Conservation (phyloP, 2,797 vertebrate genomes). For the Aeoliscus strigatus region DNA sequence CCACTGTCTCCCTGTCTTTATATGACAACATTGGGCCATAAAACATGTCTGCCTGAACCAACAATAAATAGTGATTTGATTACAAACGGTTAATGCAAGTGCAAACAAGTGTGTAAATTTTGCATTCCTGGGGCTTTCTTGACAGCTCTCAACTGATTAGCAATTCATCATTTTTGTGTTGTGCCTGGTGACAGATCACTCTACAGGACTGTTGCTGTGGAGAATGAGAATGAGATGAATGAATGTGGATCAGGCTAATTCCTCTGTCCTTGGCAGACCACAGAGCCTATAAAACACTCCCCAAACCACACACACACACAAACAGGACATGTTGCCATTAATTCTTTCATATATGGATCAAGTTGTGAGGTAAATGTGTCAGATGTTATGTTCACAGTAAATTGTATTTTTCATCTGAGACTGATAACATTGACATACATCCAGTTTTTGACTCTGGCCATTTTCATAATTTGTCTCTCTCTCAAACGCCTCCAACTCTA, state of each 20-base stretch:
- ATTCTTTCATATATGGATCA: too few relatives aligned
- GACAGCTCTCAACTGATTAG: constrained; percentile 80
- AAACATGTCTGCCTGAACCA: constrained; percentile 60
- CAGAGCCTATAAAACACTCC: constrained; percentile 65
- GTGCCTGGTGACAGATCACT: constrained; percentile 69
- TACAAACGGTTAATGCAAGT: constrained; percentile 76
- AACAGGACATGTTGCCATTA: too few relatives aligned
- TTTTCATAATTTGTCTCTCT: too few relatives aligned
- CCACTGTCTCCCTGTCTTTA: constrained; percentile 45
- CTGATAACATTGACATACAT: too few relatives aligned
- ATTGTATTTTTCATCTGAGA: too few relatives aligned
- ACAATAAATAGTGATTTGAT: constrained; percentile 77
- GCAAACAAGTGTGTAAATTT: constrained; percentile 74
- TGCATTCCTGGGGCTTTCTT: constrained; percentile 71
- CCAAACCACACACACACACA: constrained; percentile 49
- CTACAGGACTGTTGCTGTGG: constrained; percentile 62
- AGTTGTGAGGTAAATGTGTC: too few relatives aligned
- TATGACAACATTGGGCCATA: constrained; percentile 53
- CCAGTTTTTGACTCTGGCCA: too few relatives aligned
- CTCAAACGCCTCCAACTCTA: too few relatives aligned
- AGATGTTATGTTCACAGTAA: too few relatives aligned
- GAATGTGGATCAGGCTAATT: constrained; percentile 79
- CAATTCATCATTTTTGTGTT: constrained; percentile 77
- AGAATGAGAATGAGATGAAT: constrained; percentile 79
- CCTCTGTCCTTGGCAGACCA: constrained; percentile 70